Evolutionary conservation across 2,888 invertebrate genomes (phyloP).

Genomic region (Oscheius myriophilus): DNA sequence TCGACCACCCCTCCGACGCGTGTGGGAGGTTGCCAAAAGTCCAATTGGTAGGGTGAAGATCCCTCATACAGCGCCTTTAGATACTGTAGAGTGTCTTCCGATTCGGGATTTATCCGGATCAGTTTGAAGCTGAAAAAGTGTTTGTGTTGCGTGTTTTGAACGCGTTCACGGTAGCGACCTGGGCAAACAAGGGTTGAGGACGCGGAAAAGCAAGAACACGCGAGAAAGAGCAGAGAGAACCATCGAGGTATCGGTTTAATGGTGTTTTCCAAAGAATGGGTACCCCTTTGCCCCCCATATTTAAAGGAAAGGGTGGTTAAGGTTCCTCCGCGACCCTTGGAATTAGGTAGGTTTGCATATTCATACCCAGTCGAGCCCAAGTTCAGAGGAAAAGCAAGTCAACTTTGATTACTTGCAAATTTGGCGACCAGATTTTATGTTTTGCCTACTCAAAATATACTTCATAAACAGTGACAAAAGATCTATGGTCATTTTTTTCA

Average conservation of each 20-base stretch:
- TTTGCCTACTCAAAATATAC: no score
- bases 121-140: conserved; percentile 65
- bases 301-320: no score
- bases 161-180: neutral
- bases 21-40: conserved; percentile 67
- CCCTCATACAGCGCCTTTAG: conserved; percentile 58
- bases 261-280: no score
- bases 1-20: conserved; percentile 59
- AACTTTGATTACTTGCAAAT: no score
- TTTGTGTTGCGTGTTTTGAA: neutral
- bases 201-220: conserved; percentile 19
- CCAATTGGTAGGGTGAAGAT: conserved; percentile 61
- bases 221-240: neutral
- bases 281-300: no score
- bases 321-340: no score
- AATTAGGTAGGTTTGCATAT: no score
- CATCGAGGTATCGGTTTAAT: neutral
- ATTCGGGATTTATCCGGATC: conserved; percentile 65
- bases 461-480: no score
- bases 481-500: no score
- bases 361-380: no score
- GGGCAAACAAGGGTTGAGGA: conserved; percentile 16
- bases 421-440: no score
- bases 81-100: conserved; percentile 56
- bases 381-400: no score